Evolutionary conservation across 2,888 invertebrate genomes (phyloP).

Genomic region (Idaea biselata): DNA sequence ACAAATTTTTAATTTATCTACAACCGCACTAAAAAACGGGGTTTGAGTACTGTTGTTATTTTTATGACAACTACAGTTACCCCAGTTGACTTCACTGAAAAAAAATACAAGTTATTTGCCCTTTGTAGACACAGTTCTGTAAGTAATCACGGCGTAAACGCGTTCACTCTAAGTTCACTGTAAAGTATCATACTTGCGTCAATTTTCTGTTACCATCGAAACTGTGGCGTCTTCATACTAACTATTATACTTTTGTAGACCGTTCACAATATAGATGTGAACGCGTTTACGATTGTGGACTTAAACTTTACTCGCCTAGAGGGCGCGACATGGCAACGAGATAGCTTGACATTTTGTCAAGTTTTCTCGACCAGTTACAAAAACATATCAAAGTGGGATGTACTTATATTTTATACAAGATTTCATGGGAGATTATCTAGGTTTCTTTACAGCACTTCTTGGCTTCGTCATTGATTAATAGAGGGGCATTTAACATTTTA

Average conservation of each 20-base stretch:
- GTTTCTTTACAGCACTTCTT: constrained; percentile 4
- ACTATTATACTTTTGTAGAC: not conserved
- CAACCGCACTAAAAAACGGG: no score
- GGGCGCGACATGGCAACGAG: not conserved
- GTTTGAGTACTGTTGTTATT: not conserved
- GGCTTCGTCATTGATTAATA: constrained; percentile 4
- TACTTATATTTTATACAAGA: not conserved
- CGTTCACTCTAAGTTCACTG: not conserved
- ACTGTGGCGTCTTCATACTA: not conserved
- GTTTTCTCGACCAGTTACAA: not conserved
- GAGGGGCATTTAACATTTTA: constrained; percentile 4
- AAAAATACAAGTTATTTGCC: not conserved
- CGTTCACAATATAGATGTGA: not conserved
- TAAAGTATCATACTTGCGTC: not conserved
- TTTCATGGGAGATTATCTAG: not conserved
- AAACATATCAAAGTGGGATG: not conserved
- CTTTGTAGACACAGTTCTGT: not conserved
- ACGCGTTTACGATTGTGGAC: not conserved
- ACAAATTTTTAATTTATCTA: not conserved
- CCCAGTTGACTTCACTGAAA: not conserved
- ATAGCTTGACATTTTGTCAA: not conserved
- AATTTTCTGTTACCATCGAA: not conserved
- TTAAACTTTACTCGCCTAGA: not conserved
- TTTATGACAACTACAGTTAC: not conserved
- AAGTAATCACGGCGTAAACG: not conserved